These are phyloP conservation scores for Phytoseiulus persimilis DNA, from an alignment of 2,888 invertebrate species.

Conservation along the genomic window DNA sequence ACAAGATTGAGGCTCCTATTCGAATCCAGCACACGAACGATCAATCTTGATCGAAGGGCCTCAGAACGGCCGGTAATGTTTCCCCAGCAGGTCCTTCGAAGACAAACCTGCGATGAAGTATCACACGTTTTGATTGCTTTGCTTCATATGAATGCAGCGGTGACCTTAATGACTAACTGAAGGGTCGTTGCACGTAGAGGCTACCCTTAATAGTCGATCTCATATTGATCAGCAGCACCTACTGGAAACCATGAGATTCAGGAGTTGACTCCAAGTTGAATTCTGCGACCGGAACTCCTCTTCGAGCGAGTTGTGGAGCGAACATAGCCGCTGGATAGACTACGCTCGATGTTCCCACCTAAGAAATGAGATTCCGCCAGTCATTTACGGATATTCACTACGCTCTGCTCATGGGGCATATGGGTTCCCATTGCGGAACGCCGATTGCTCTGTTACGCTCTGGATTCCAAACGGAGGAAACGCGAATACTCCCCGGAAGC, in stretches of 20 bases:
- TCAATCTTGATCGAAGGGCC: not conserved
- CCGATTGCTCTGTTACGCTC: too few species aligned
- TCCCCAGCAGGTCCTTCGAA: slow-evolving; percentile 57
- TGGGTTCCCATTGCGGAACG: too few species aligned
- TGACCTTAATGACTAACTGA: not conserved
- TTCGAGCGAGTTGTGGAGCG: slow-evolving; percentile 64
- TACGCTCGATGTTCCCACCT: slow-evolving; percentile 72
- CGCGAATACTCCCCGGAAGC: too few species aligned
- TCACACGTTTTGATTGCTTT: slow-evolving; percentile 39
- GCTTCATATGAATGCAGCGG: not conserved
- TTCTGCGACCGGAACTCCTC: slow-evolving; percentile 67
- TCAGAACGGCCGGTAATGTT: slow-evolving; percentile 55
- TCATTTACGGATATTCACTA: too few species aligned
- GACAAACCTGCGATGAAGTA: slow-evolving; percentile 54
- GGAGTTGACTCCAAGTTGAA: slow-evolving; percentile 61
- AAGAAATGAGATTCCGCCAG: slow-evolving; percentile 37
- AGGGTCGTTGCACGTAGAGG: not conserved
- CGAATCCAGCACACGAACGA: not conserved
- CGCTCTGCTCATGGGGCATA: too few species aligned
- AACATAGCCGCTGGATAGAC: slow-evolving; percentile 82
- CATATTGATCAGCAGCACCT: slow-evolving; percentile 45
- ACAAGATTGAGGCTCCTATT: not conserved
- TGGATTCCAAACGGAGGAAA: not conserved
- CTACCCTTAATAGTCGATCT: not conserved
- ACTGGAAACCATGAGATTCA: slow-evolving; percentile 55